Evolutionary conservation across 2,888 invertebrate genomes (phyloP), one percentile per base, ranked within the genome.

Genomic region (Apamea epomidion): DNA sequence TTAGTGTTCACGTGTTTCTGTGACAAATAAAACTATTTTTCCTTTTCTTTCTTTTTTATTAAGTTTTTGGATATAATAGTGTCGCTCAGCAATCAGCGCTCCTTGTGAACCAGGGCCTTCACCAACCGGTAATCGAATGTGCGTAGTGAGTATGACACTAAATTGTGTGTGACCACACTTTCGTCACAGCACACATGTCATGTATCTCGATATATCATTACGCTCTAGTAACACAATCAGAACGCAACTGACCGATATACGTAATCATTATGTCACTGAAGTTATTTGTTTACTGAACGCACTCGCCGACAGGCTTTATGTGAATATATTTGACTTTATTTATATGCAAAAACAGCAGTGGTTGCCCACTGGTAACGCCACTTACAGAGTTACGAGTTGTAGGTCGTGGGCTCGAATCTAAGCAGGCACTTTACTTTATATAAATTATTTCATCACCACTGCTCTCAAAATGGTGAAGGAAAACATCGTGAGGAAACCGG

Each of bases 121-220:
- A 68, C 14, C n/a, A 29, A 64, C 84, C 37, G 12, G 62, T 73
- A 65, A 77, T 69, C 45, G 48, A 51, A 62, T 54, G 85, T 68
- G 67, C 72, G 6, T 48, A 29, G 42, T n/a, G 25, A 74, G n/a
- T 80, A 37, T 70, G 70, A 74, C 82, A 76, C 76, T 48, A 74
- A 71, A 88, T 62, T 81, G 67, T 42, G 73, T 85, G 86, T 81
- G 71, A 86, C 76, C 85, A 74, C 82, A 74, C 21, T 88, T 81
- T 74, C 85, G 86, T 72, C 82, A 88, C 74, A 70, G 21, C 32
- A 37, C 51, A 78, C 71, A 74, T 68, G 82, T 72, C 74, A 76
- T 68, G 82, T 72, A 51, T 75, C 74, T 84, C 73, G 74, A 69
- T 67, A 69, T 65, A 76, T 71, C 74, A 88, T 88, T 68, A 62